Evolutionary conservation across 1,140 invertebrate genomes (phyloP).

Genomic region (Hyles vespertilio): DNA sequence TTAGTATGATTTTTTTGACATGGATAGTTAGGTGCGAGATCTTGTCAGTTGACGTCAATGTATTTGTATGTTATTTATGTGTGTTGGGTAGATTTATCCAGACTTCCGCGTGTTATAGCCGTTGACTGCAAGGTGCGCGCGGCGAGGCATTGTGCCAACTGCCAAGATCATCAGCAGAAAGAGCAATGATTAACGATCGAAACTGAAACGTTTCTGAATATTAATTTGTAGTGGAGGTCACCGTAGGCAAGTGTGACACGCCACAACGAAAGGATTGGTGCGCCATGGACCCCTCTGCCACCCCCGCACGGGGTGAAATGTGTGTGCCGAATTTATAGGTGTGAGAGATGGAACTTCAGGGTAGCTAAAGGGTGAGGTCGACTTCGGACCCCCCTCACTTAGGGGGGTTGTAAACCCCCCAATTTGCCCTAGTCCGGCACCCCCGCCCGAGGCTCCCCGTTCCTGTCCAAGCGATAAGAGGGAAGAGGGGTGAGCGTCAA

Average conservation of each 20-base stretch:
- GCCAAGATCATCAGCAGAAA: slow-evolving; percentile 42
- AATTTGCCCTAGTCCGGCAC: slow-evolving; percentile 71
- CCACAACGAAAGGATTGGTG: slow-evolving; percentile 69
- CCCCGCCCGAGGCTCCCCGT: slow-evolving; percentile 67
- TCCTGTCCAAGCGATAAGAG: slow-evolving; percentile 74
- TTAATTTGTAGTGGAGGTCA: slow-evolving; percentile 74
- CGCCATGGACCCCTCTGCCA: slow-evolving; percentile 51
- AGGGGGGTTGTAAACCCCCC: slow-evolving; percentile 56
- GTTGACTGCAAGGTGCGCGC: neutral
- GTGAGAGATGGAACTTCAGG: slow-evolving; percentile 74
- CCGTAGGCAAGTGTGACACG: slow-evolving; percentile 68
- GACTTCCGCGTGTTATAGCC: neutral
- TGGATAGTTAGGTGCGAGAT: too few relatives aligned
- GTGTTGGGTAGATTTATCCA: too few relatives aligned
- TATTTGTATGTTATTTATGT: too few relatives aligned
- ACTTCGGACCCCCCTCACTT: slow-evolving; percentile 67
- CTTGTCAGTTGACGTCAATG: too few relatives aligned
- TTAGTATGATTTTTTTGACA: too few relatives aligned
- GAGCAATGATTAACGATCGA: slow-evolving; percentile 67
- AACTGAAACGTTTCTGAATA: slow-evolving; percentile 71
- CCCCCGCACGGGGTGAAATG: slow-evolving; percentile 54
- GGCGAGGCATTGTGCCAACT: neutral
- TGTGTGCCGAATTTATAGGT: slow-evolving; percentile 74
- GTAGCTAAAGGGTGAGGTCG: slow-evolving; percentile 72
- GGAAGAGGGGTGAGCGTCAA: slow-evolving; percentile 71